A percentile compares a stretch with the other conserved stretches of the same genome.
Conservation (phyloP, 2,113 vertebrate species). For the human region DNA sequence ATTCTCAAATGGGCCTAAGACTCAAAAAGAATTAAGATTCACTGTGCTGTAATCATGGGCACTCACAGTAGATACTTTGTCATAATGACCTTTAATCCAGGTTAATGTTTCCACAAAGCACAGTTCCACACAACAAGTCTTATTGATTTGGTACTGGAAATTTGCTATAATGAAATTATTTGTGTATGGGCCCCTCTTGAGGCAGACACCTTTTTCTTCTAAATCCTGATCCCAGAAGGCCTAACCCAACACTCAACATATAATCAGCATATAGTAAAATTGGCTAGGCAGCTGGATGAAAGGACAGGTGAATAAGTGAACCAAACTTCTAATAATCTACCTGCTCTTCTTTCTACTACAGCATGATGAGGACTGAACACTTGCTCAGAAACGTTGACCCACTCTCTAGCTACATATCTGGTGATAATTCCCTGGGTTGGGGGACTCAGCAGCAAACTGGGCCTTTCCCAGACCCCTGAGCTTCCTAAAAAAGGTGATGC, state of each 20-base stretch:
- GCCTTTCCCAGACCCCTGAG: neutral
- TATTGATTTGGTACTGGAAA: neutral
- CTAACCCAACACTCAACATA: neutral
- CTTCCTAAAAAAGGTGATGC: neutral
- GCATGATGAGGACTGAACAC: neutral
- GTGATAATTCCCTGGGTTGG: neutral
- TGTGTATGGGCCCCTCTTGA: neutral
- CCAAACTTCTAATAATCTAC: neutral
- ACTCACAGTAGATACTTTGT: neutral
- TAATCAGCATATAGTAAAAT: neutral
- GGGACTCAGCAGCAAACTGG: neutral
- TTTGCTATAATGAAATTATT: neutral
- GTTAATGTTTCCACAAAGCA: neutral
- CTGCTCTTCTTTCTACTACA: neutral
- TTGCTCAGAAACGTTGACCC: neutral
- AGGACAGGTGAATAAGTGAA: neutral
- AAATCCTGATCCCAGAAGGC: neutral
- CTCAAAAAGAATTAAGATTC: neutral
- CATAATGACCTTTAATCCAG: neutral
- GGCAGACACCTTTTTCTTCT: neutral
- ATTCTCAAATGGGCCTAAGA: neutral
- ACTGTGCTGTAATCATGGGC: neutral
- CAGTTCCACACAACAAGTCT: neutral
- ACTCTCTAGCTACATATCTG: neutral
- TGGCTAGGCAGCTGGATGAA: neutral